Percentiles rank a stretch among this genome's conserved stretches.
These are phyloP conservation scores for Budorcas taxicolor DNA, from an alignment of 2,113 vertebrate genomes.

Conservation along the genomic window DNA sequence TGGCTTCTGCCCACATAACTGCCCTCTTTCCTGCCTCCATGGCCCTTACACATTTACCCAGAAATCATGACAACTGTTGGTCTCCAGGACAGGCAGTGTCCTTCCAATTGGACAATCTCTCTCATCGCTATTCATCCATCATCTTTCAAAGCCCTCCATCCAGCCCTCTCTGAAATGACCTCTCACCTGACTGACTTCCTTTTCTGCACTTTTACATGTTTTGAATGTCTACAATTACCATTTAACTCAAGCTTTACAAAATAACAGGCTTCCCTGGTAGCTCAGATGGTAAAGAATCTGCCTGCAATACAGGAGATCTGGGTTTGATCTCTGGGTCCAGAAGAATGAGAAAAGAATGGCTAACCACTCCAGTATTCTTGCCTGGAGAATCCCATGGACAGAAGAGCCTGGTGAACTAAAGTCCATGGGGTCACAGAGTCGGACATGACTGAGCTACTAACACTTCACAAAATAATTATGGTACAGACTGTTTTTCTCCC, in stretches of 20 bases:
- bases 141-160: background rate
- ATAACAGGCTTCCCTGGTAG: background rate
- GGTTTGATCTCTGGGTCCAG: background rate
- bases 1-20: background rate
- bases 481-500: background rate
- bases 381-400: background rate
- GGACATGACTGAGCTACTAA: background rate
- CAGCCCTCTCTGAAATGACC: background rate
- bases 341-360: background rate
- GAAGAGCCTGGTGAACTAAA: background rate
- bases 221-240: background rate
- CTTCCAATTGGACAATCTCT: background rate
- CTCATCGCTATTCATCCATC: background rate
- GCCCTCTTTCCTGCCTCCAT: background rate
- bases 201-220: background rate
- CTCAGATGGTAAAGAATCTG: background rate
- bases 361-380: background rate
- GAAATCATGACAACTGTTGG: background rate
- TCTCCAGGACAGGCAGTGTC: background rate
- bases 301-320: background rate
- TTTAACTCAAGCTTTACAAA: slow-evolving; percentile 3
- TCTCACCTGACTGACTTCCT: background rate
- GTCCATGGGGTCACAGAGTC: background rate
- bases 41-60: background rate
- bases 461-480: background rate